Conservation (phyloP, 1,140 invertebrate genomes). For the Bombyx mandarina region DNA sequence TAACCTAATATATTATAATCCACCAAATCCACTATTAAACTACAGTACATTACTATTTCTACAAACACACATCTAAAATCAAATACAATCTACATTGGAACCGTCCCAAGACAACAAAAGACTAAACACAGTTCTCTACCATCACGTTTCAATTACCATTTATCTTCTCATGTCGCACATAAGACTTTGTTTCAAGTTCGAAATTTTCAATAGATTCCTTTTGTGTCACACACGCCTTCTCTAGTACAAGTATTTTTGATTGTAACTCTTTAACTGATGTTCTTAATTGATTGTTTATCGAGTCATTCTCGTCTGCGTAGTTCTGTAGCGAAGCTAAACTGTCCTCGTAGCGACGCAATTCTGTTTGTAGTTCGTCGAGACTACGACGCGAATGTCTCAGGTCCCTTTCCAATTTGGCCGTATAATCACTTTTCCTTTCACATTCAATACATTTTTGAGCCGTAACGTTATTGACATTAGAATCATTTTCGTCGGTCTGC, state of each 20-base stretch:
- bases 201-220: slow-evolving; percentile 20
- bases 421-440: slow-evolving; percentile 23
- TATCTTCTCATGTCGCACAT: slow-evolving; percentile 31
- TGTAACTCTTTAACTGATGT: slow-evolving; percentile 26
- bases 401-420: slow-evolving; percentile 39
- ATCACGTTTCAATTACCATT: slow-evolving; percentile 32
- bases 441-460: slow-evolving; percentile 34
- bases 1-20: no score
- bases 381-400: slow-evolving; percentile 9
- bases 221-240: slow-evolving; percentile 28
- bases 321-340: slow-evolving; percentile 35
- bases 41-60: background rate
- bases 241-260: slow-evolving; percentile 27
- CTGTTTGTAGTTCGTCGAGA: slow-evolving; percentile 15
- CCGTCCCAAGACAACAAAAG: background rate
- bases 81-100: background rate
- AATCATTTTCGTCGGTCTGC: slow-evolving; percentile 19
- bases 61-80: background rate
- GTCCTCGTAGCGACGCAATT: slow-evolving; percentile 31
- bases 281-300: slow-evolving; percentile 31
- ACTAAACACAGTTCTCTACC: slow-evolving; percentile 6
- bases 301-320: slow-evolving; percentile 29
- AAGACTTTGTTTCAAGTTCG: slow-evolving; percentile 12
- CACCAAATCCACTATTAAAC: no score
- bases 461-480: slow-evolving; percentile 17